These are phyloP conservation scores for Erebia ligea DNA, from an alignment of 2,888 invertebrate genomes.

Conservation along the genomic window DNA sequence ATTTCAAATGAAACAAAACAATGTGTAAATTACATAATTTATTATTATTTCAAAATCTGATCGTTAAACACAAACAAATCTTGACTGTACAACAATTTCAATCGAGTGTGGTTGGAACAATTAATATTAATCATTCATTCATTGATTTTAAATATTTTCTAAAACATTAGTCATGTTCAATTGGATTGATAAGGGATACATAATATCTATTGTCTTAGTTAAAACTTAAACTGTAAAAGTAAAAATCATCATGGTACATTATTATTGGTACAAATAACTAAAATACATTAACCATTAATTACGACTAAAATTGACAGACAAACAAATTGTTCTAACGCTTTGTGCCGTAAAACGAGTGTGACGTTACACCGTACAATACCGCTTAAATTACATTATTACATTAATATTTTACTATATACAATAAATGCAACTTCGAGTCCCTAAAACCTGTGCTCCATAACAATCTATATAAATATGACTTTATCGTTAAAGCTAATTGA, in stretches of 20 bases:
- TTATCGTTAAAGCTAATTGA: slow-evolving; percentile 77
- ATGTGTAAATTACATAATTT: slow-evolving; percentile 75
- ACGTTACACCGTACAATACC: slow-evolving; percentile 73
- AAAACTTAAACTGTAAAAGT: slow-evolving; percentile 28
- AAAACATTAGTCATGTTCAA: slow-evolving; percentile 16
- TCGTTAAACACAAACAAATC: slow-evolving; percentile 72
- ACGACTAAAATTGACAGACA: slow-evolving; percentile 81
- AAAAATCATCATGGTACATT: slow-evolving; percentile 24
- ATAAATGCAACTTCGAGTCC: slow-evolving; percentile 80
- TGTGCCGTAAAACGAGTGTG: slow-evolving; percentile 83
- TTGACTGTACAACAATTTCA: slow-evolving; percentile 70
- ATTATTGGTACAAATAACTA: slow-evolving; percentile 67
- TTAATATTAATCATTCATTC: slow-evolving; percentile 19
- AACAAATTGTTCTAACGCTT: slow-evolving; percentile 78
- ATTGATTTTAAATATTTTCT: slow-evolving; percentile 12
- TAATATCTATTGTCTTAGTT: slow-evolving; percentile 17
- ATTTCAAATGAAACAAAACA: slow-evolving; percentile 56
- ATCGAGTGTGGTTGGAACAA: slow-evolving; percentile 31
- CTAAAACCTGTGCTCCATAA: slow-evolving; percentile 82
- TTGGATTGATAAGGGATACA: slow-evolving; percentile 2
- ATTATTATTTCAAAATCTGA: slow-evolving; percentile 74
- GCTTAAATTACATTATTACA: slow-evolving; percentile 65
- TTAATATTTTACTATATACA: slow-evolving; percentile 69
- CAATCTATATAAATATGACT: slow-evolving; percentile 81
- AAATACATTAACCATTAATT: slow-evolving; percentile 52